A percentile compares a stretch with the other conserved stretches of the same genome.
Conservation (phyloP, 1,140 invertebrate genomes). For the Hesperophylax magnus region DNA sequence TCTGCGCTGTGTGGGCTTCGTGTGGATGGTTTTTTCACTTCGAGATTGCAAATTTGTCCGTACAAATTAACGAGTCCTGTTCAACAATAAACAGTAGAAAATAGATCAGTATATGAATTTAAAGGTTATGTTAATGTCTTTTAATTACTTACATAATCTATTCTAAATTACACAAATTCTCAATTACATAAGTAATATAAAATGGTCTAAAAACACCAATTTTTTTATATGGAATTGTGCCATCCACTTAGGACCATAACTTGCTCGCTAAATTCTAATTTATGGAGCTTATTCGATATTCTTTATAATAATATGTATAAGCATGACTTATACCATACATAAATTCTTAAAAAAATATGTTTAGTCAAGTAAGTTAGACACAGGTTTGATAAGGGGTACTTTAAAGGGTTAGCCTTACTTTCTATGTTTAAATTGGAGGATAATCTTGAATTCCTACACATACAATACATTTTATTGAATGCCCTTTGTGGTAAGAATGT, state of each 20-base stretch:
- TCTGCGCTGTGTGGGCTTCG: too few species aligned
- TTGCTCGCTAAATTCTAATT: constrained; percentile 3
- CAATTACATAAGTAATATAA: constrained; percentile 7
- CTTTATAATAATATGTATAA: neutral
- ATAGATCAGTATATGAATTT: neutral
- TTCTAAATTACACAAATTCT: constrained; percentile 2
- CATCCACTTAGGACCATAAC: neutral
- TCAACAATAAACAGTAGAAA: neutral
- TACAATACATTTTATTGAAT: too few species aligned
- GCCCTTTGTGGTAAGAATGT: too few species aligned
- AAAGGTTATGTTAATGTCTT: neutral
- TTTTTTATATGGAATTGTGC: neutral
- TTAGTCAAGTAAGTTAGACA: neutral
- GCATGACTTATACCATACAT: constrained; percentile 1
- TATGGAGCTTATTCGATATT: neutral
- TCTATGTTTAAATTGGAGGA: too few species aligned
- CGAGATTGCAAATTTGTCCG: too few species aligned
- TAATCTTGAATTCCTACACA: too few species aligned
- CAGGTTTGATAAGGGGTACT: constrained; percentile 5
- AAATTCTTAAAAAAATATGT: constrained; percentile 32
- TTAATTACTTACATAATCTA: neutral
- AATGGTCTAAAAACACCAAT: constrained; percentile 20
- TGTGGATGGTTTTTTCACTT: too few species aligned
- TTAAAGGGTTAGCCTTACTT: too few species aligned
- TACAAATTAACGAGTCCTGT: neutral